Percentiles rank a stretch among this genome's conserved stretches.
Conservation (phyloP, 2,113 vertebrate genomes). For the Corythoichthys intestinalis region DNA sequence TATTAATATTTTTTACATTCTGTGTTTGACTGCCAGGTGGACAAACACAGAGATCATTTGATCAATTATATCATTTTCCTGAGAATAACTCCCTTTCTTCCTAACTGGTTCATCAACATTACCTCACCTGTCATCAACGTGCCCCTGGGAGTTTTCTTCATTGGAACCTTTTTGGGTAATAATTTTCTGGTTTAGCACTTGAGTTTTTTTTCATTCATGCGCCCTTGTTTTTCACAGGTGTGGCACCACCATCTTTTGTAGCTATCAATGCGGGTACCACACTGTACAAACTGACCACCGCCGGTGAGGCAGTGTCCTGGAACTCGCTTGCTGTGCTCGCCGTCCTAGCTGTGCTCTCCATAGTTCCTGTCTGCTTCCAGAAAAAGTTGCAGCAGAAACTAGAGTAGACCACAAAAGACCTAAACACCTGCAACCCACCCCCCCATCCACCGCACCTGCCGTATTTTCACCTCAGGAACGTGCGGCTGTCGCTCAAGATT, state of each 20-base stretch:
- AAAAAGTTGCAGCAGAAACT: constrained; percentile 94
- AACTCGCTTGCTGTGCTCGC: constrained; percentile 91
- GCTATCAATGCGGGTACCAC: constrained; percentile 98
- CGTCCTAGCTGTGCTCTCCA: constrained; percentile 87
- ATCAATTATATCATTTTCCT: constrained; percentile 99
- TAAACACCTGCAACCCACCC: constrained; percentile 34
- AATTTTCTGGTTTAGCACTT: neutral
- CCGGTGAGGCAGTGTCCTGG: constrained; percentile 97
- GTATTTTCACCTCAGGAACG: constrained; percentile 69
- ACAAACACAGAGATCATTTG: constrained; percentile 92
- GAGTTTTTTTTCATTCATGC: constrained; percentile 18
- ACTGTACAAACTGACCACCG: constrained; percentile 94
- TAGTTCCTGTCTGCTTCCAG: constrained; percentile 91
- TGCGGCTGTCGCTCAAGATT: constrained; percentile 31
- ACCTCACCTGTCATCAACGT: constrained; percentile 97
- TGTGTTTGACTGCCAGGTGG: constrained; percentile 75
- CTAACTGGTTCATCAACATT: constrained; percentile 99
- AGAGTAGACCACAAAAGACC: constrained; percentile 69
- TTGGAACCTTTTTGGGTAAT: constrained; percentile 97
- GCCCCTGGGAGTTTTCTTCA: constrained; percentile 93
- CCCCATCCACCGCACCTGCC: constrained; percentile 12
- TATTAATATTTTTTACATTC: neutral
- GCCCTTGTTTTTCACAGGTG: constrained; percentile 71
- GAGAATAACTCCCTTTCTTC: constrained; percentile 97
- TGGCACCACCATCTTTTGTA: constrained; percentile 95